Evolutionary conservation across 2,113 vertebrate genomes (phyloP), one percentile per base, ranked within the genome.

Genomic region (Hippocampus zosterae): DNA sequence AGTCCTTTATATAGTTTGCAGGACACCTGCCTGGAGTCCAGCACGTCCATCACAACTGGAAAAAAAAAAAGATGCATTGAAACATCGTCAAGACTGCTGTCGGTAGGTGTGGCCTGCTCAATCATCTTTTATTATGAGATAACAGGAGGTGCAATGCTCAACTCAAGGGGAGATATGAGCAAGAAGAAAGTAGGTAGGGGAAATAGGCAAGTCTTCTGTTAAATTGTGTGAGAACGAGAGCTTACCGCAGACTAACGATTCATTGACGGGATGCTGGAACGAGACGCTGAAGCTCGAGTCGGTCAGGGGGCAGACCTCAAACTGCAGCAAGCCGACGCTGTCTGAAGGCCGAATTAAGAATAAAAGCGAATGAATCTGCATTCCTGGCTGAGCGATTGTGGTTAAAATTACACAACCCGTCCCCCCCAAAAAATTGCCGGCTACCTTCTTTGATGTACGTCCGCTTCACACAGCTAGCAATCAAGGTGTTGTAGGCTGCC

Each of bases 231-330:
- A 53, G 57, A 25, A 19, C 57, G 23, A 41, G 33, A 2, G 21
- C 95, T 96, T 82, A 99, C 97, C 97, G 90, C 96, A 98, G 79
- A 99, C 96, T 65, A 99, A 90, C 65, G 96, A 98, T 85, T 99
- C 97, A 25, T 99, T 98, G 74, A 98, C 96, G 0, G 97, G 97
- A 72, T 99, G 97, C 87, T 99, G 97, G 81, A 98, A 99, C 63
- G 97, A 99, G 0, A 99, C 94, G 1, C 95, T 97, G 80, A 99
- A 98, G 80, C 95, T 95, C 27, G 95, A 96, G 84, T 99, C 95
- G 0, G 96, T 98, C 11, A 98, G 93, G 37, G 97, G 97, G 77
- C 96, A 98, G 2, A 98, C 96, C 88, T 98, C 97, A 91, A 99
- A 99, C 84, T 98, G 97, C 77, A 99, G 91, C 65, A 98, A 93